Conservation (phyloP, 92 coral and sea anemone genomes). For the Nematostella vectensis region DNA sequence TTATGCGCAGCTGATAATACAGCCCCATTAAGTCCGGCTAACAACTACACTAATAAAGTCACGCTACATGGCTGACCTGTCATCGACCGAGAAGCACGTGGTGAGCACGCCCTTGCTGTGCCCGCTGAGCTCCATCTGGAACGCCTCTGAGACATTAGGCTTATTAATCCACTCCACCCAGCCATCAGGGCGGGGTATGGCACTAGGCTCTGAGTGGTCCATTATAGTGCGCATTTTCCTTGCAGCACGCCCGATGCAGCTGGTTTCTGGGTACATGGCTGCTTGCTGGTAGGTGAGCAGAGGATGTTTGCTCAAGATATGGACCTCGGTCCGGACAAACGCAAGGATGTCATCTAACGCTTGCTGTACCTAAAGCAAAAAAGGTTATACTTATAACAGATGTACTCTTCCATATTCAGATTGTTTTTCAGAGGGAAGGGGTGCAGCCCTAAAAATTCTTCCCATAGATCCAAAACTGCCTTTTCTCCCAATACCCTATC, state of each 20-base stretch:
- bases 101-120: conserved; percentile 42
- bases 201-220: conserved; percentile 13
- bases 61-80: no score
- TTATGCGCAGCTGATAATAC: no score
- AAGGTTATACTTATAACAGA: no score
- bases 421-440: no score
- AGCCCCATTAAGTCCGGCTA: no score
- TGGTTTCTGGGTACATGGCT: conserved; percentile 25
- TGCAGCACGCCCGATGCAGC: conserved; percentile 41
- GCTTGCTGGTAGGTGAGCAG: conserved; percentile 51
- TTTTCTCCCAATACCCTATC: no score
- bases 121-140: conserved; percentile 44
- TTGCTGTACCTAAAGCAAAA: conserved; percentile 12
- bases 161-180: conserved; percentile 64
- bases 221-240: conserved; percentile 18
- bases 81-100: conserved; percentile 43
- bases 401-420: no score
- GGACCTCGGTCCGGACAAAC: conserved; percentile 48
- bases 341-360: conserved; percentile 38
- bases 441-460: no score
- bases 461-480: no score
- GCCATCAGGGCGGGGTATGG: conserved; percentile 31
- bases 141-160: conserved; percentile 42
- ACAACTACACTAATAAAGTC: no score
- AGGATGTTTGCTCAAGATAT: conserved; percentile 33